Evolutionary conservation across 2,888 invertebrate genomes (phyloP).

Genomic region (Drosophila neonasuta): DNA sequence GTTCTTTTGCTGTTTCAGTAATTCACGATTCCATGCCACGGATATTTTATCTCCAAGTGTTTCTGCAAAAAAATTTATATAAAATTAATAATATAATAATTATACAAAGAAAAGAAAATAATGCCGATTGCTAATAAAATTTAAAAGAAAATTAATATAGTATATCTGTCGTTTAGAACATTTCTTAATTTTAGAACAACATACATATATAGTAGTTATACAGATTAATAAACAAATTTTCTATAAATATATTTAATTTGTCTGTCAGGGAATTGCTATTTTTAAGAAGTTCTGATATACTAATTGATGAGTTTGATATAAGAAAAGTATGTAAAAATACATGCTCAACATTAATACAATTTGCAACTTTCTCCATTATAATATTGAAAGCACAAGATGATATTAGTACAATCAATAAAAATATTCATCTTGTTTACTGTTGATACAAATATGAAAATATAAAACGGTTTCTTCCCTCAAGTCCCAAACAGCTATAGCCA

Average conservation of each 20-base stretch:
- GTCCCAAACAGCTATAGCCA: neutral
- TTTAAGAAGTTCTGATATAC: neutral
- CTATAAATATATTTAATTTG: neutral
- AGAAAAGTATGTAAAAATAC: neutral
- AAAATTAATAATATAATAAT: neutral
- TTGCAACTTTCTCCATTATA: too few species aligned
- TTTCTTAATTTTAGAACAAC: too few species aligned
- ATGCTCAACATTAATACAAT: too few species aligned
- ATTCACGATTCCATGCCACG: slow-evolving; percentile 84
- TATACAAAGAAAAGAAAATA: too few species aligned
- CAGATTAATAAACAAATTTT: neutral
- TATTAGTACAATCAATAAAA: neutral
- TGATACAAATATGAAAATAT: neutral
- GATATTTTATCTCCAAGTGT: slow-evolving; percentile 85
- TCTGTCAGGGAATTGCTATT: neutral
- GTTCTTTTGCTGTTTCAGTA: slow-evolving; percentile 75
- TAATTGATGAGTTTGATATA: neutral
- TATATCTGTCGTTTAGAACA: too few species aligned
- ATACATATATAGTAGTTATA: neutral
- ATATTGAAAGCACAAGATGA: neutral
- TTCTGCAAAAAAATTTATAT: slow-evolving; percentile 54
- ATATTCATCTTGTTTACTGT: neutral
- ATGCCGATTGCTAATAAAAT: too few species aligned
- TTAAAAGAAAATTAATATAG: too few species aligned
- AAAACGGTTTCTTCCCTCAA: neutral